Evolutionary conservation across 2,113 vertebrate species (phyloP), one percentile per base, ranked within the genome.

Genomic region (Tenebrosternarchus preto): DNA sequence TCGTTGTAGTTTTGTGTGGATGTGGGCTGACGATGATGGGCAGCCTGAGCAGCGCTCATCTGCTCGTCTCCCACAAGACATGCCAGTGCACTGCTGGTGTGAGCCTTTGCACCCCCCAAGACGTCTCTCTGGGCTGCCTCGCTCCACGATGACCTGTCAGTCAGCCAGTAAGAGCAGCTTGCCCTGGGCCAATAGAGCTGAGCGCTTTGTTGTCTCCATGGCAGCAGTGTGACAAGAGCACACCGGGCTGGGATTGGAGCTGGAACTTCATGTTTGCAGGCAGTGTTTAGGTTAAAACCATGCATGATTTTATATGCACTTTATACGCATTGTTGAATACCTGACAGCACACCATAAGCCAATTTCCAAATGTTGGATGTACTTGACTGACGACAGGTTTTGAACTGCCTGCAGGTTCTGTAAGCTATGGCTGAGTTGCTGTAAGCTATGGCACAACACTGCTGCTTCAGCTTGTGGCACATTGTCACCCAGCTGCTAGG

Each of bases 1-100:
- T 84, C 87, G 81, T 85, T 88, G 85, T 84, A 83, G 82, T 82
- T 73, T 70, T 43, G 22, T 70, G 69, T 84, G 29, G 60, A 76
- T 67, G 67, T 46, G 33, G 80, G 80, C 76, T 85, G 82, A 61
- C 77, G 57, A 1, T 85, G 82, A 84, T 27, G 75, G 50, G 87
- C 79, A 74, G 85, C 80, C 83, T 84, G 83, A 66, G 76, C 55
- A 36, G 67, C 80, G 67, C 80, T 72, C 64, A 63, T 76, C 73
- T 24, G 33, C 84, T 76, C 86, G 77, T 86, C 60, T 80, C 61
- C 50, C 29, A 63, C 71, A 61, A 76, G 73, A 68, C 56, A 25
- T 71, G 78, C 73, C 63, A 59, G 73, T 76, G 11, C 64, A 80
- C 24, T 39, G 64, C 66, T 68, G 25, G 75, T 64, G 3, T 74